These are phyloP conservation scores for Nasonia giraulti DNA, from an alignment of 1,140 invertebrate genomes.

Conservation along the genomic window DNA sequence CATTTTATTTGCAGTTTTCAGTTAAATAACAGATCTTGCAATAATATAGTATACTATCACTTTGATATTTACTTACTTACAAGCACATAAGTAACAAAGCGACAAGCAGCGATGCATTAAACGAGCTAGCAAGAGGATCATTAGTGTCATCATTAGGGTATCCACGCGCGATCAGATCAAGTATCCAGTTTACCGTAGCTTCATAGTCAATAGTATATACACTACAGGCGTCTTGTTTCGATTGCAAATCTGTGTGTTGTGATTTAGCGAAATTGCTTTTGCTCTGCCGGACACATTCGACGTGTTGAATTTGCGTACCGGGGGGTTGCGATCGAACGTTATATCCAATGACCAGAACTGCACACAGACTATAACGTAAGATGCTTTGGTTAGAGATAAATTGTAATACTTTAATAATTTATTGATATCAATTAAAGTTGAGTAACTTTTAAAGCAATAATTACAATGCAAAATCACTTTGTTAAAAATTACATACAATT, in stretches of 20 bases:
- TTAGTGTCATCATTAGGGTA: conserved; percentile 57
- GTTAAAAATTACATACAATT: too few species aligned
- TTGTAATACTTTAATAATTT: background rate
- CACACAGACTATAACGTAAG: background rate
- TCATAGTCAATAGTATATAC: conserved; percentile 16
- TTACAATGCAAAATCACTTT: background rate
- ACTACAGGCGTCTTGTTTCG: conserved; percentile 25
- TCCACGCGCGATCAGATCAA: conserved; percentile 48
- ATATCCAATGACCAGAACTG: background rate
- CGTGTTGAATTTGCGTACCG: background rate
- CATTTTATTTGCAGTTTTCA: too few species aligned
- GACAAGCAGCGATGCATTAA: conserved; percentile 54
- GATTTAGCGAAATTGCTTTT: conserved; percentile 19
- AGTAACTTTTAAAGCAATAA: background rate
- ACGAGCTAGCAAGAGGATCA: conserved; percentile 57
- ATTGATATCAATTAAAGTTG: background rate
- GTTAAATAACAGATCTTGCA: background rate
- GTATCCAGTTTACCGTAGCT: conserved; percentile 16
- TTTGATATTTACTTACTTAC: background rate
- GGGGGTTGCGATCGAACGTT: background rate
- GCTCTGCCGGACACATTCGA: conserved; percentile 18
- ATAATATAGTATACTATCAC: background rate
- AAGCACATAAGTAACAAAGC: background rate
- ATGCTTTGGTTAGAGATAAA: too few species aligned
- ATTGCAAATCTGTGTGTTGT: conserved; percentile 41